Evolutionary conservation across 92 coral and sea anemone genomes (phyloP).

Genomic region (Epizoanthus scotinus): DNA sequence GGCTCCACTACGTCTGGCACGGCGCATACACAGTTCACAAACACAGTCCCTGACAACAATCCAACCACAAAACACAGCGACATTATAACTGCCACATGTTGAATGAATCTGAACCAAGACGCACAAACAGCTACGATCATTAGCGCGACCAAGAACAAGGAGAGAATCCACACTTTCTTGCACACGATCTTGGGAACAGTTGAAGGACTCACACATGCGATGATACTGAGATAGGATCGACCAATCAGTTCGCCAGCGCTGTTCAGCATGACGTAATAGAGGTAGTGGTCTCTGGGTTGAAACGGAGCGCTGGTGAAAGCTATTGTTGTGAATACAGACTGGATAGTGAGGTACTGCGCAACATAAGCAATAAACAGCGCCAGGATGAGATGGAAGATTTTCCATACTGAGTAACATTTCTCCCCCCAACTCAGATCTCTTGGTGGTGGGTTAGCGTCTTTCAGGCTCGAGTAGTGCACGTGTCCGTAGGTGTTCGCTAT

Average conservation of each 20-base stretch:
- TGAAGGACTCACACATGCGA: conserved; percentile 58
- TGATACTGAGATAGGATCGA: conserved; percentile 67
- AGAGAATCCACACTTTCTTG: conserved; percentile 68
- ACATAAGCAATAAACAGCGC: conserved; percentile 64
- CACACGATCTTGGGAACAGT: conserved; percentile 56
- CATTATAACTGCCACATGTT: conserved; percentile 53
- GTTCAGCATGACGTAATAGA: conserved; percentile 65
- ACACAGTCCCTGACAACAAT: conserved; percentile 67
- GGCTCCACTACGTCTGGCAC: conserved; percentile 73
- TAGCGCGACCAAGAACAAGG: conserved; percentile 48
- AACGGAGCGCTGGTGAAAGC: conserved; percentile 67
- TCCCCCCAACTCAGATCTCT: conserved; percentile 62
- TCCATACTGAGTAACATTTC: conserved; percentile 56
- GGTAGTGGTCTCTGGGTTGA: conserved; percentile 73
- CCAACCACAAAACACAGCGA: conserved; percentile 65
- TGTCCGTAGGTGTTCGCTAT: conserved; percentile 63
- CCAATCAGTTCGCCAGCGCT: conserved; percentile 68
- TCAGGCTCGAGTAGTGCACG: conserved; percentile 38
- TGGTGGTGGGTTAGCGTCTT: conserved; percentile 34
- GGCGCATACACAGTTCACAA: conserved; percentile 72
- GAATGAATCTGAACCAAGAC: conserved; percentile 72
- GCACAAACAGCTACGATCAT: conserved; percentile 65
- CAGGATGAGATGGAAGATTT: conserved; percentile 63
- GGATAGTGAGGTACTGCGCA: conserved; percentile 70
- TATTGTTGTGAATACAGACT: conserved; percentile 78